These are phyloP conservation scores for Nebria brevicollis DNA, from an alignment of 2,888 invertebrate species.

Conservation along the genomic window DNA sequence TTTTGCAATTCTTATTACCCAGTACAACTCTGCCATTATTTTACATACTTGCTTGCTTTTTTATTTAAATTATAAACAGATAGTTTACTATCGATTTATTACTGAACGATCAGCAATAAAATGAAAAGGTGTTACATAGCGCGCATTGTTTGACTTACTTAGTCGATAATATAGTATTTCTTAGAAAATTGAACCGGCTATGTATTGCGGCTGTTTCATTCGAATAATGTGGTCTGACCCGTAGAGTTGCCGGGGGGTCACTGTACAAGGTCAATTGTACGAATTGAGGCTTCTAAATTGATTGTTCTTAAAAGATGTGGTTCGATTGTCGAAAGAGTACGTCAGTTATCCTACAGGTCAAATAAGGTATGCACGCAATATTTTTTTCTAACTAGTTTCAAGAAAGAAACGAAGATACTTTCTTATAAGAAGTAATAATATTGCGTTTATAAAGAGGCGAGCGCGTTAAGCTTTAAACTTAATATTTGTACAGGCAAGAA, in stretches of 20 bases:
- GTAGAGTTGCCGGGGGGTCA: constrained; percentile 23
- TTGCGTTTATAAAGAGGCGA: too few relatives aligned
- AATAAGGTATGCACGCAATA: constrained; percentile 10
- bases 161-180: not conserved
- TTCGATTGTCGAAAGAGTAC: constrained; percentile 21
- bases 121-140: not conserved
- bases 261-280: constrained; percentile 41
- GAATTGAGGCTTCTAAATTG: constrained; percentile 41
- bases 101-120: not conserved
- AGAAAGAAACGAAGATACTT: not conserved
- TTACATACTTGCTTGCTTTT: too few relatives aligned
- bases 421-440: too few relatives aligned
- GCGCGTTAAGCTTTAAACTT: too few relatives aligned
- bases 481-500: too few relatives aligned
- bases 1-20: too few relatives aligned
- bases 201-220: not conserved
- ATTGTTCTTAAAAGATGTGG: constrained; percentile 36
- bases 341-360: constrained; percentile 29
- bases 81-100: too few relatives aligned
- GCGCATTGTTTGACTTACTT: not conserved
- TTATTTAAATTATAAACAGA: too few relatives aligned
- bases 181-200: not conserved
- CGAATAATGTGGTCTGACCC: constrained; percentile 25
- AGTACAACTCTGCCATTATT: too few relatives aligned
- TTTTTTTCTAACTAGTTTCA: not conserved